Evolutionary conservation across 2,888 invertebrate genomes (phyloP).

Genomic region (Cephalotes varians): DNA sequence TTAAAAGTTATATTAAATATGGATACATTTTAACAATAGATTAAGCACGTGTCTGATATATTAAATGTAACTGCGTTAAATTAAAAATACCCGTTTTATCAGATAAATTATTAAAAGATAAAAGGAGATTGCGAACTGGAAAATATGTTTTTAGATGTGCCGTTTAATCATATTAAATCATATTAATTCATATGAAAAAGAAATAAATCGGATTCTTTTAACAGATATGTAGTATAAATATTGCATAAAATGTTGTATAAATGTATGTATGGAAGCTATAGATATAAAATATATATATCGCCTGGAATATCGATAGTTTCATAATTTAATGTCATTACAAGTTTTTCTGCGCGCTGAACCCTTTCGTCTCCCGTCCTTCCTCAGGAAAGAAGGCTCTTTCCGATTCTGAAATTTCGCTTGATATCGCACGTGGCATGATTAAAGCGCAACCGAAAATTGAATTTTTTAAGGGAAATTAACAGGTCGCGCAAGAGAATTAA

Average conservation of each 20-base stretch:
- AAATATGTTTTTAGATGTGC: background rate
- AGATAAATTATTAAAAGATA: slow-evolving; percentile 11
- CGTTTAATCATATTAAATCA: background rate
- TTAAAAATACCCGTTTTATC: background rate
- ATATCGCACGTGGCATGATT: slow-evolving; percentile 46
- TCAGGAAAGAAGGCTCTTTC: slow-evolving; percentile 20
- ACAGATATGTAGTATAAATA: background rate
- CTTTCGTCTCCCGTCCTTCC: background rate
- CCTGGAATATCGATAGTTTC: background rate
- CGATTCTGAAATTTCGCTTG: slow-evolving; percentile 51
- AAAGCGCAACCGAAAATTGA: slow-evolving; percentile 51
- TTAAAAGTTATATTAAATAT: slow-evolving; percentile 11
- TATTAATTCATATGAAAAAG: background rate
- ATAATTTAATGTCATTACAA: slow-evolving; percentile 30
- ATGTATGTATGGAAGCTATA: background rate
- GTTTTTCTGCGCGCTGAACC: slow-evolving; percentile 19
- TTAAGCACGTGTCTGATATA: background rate
- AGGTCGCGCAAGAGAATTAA: slow-evolving; percentile 50
- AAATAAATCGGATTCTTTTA: background rate
- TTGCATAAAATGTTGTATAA: background rate
- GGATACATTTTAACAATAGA: background rate
- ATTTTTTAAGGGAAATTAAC: slow-evolving; percentile 53
- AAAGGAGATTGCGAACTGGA: background rate
- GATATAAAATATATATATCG: background rate
- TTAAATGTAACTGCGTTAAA: background rate